Base-by-base conservation (phyloP, 2,113 vertebrate genomes). In the Sinocyclocheilus anshuiensis region DNA sequence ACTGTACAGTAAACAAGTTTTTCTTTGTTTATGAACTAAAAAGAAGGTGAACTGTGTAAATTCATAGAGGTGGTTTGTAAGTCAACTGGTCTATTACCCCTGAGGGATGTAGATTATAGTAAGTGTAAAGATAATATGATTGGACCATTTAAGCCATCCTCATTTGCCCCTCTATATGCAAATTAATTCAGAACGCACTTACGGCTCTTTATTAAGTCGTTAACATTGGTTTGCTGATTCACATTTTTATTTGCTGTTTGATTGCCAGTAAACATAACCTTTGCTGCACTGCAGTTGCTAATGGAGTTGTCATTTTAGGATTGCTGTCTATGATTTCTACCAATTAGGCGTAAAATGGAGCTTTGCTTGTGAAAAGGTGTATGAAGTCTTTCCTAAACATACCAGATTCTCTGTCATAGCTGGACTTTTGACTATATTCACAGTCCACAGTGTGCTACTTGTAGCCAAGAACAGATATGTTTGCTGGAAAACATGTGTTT, bases 191-290 rank as follows among this genome's bases (percentile, higher is more conserved):
- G 75, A 42, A 29, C 24, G 42, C 55, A 79, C 83, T 77, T 59
- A 29, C 65, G 61, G 29, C 26, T 72, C 65, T 89, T 78, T 11
- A 79, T 42, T 53, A 45, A 57, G 67, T 72, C 57, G 55, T 72
- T 72, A 72, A 33, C 77, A 72, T 11, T 71, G 84, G 29, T 72
- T 80, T 81, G 71, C 20, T 88, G 86, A 22, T 82, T 79, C 75
- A 90, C 88, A 90, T 83, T 93, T 92, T 92, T 92, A 92, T 93
- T 92, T 91, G 86, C 88, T 88, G 86, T 76, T 88, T 92, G 83
- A 92, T 89, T 88, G 87, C 87, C 55, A 88, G 86, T 33, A 86
- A 88, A 67, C 84, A 80, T 65, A 81, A 81, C 78, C 75, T 77
- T 89, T 69, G 26, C 71, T 74, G 83, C 45, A 76, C 22, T 55